Conservation (phyloP, 1,140 invertebrate species). For the Drosophila kepulauana region DNA sequence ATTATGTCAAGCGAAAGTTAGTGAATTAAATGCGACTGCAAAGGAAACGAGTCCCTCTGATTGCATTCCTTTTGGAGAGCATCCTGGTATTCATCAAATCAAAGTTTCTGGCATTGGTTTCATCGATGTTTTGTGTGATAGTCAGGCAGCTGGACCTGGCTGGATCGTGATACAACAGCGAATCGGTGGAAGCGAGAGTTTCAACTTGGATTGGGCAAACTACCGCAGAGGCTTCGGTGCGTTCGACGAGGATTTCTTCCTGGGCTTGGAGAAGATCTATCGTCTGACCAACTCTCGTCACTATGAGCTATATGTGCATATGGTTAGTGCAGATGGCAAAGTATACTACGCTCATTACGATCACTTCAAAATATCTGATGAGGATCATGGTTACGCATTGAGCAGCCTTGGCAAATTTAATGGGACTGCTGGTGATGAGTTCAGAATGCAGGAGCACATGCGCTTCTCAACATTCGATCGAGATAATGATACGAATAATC, state of each 20-base stretch:
- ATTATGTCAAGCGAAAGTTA: background rate
- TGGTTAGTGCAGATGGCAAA: background rate
- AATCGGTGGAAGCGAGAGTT: background rate
- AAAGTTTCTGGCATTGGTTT: background rate
- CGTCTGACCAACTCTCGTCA: background rate
- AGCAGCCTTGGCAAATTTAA: background rate
- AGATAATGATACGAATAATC: background rate
- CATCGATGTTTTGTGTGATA: background rate
- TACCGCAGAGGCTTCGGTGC: background rate
- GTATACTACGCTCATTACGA: background rate
- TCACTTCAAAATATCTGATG: constrained; percentile 4
- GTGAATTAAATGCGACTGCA: background rate
- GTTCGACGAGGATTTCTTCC: constrained; percentile 1
- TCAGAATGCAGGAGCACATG: background rate
- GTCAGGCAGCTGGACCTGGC: background rate
- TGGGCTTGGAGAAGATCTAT: constrained; percentile 12
- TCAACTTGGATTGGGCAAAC: background rate
- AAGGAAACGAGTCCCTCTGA: background rate
- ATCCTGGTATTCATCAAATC: background rate
- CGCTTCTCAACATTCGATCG: constrained; percentile 2
- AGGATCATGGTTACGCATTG: background rate
- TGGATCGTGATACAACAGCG: constrained; percentile 9
- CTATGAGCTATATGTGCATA: background rate
- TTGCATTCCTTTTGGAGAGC: too few species aligned
- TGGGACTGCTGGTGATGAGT: background rate